Percentiles rank a stretch among this genome's conserved stretches.
Evolutionary conservation across 1,140 invertebrate genomes (phyloP).

Genomic region (Rhagoletis pomonella): DNA sequence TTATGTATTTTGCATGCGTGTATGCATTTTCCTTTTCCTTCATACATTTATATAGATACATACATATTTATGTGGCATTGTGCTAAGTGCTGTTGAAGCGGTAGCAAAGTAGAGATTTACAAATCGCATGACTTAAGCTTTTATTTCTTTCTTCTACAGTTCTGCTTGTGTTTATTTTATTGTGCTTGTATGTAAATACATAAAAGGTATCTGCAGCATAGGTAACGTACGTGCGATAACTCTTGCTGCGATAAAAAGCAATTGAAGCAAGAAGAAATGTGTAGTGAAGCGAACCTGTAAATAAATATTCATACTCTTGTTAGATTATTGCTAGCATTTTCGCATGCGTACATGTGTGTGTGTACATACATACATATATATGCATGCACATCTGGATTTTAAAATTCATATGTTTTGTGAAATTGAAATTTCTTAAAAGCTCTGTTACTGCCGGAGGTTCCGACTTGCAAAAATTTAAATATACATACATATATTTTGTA

Average conservation of each 20-base stretch:
- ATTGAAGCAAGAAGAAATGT: neutral
- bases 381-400: neutral
- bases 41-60: neutral
- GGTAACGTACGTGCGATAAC: neutral
- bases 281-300: neutral
- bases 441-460: too few species aligned
- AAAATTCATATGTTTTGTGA: too few species aligned
- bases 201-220: neutral
- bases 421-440: too few species aligned
- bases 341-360: too few species aligned
- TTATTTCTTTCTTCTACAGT: neutral
- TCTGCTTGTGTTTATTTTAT: neutral
- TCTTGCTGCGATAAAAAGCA: neutral
- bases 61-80: neutral
- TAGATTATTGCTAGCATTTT: neutral
- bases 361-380: neutral
- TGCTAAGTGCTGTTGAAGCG: too few species aligned
- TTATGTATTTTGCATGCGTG: neutral
- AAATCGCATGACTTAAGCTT: constrained; percentile 6
- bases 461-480: too few species aligned
- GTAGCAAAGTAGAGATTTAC: neutral
- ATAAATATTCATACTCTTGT: constrained; percentile 42
- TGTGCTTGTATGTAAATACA: neutral
- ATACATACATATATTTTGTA: too few species aligned
- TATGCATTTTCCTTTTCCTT: neutral